Conservation (phyloP, 2,113 vertebrate genomes). For the Leptocoma aspasia region DNA sequence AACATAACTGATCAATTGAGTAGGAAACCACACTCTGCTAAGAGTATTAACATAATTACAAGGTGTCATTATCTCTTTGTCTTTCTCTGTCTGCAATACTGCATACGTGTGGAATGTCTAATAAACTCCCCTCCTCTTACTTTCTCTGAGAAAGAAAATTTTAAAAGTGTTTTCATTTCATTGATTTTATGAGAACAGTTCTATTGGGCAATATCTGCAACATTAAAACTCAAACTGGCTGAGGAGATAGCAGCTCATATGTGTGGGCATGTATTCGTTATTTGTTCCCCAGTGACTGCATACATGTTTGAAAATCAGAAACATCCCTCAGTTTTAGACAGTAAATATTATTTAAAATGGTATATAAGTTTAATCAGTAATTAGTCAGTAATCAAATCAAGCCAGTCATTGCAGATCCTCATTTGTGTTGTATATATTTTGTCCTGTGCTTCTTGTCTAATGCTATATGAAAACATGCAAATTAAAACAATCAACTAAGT, state of each 20-base stretch:
- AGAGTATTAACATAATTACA: neutral
- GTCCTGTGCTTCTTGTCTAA: neutral
- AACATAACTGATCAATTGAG: neutral
- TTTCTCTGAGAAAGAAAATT: accelerated
- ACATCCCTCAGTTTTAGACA: neutral
- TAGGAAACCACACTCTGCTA: neutral
- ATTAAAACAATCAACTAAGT: neutral
- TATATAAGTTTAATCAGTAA: neutral
- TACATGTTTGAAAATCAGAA: neutral
- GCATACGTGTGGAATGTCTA: neutral
- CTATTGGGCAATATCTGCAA: neutral
- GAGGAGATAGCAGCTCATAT: neutral
- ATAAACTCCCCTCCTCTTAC: neutral
- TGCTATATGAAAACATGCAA: neutral
- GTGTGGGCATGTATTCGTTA: neutral
- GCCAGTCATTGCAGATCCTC: neutral
- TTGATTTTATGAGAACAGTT: neutral
- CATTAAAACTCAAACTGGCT: neutral
- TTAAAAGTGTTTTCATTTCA: neutral
- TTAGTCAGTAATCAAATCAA: neutral
- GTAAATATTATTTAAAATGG: neutral
- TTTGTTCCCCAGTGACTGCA: neutral
- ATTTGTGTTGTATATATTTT: neutral
- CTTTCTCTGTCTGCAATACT: neutral
- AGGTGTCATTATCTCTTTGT: accelerated